Conservation (phyloP, 1,140 invertebrate species). For the Tyrophagus putrescentiae region DNA sequence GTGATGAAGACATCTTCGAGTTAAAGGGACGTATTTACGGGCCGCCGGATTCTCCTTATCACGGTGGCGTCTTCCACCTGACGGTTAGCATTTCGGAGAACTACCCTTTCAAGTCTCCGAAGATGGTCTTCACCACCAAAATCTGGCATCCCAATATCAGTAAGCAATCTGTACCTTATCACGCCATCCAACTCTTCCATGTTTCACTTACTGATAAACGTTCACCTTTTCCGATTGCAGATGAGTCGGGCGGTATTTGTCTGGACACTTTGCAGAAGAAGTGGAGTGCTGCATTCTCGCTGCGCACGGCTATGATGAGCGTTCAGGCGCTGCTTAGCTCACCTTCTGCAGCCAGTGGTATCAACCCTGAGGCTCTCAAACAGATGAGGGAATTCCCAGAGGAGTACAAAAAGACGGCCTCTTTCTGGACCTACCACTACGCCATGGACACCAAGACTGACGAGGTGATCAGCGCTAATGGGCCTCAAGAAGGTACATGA, state of each 20-base stretch:
- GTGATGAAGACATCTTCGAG: too few species aligned
- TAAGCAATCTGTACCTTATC: slow-evolving; percentile 90
- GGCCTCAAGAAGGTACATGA: too few species aligned
- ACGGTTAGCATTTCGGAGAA: slow-evolving; percentile 89
- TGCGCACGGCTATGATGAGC: background rate
- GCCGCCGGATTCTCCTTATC: slow-evolving; percentile 73
- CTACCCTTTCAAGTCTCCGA: slow-evolving; percentile 73
- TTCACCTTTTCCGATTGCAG: too few species aligned
- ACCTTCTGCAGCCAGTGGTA: too few species aligned
- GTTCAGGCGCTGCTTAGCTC: slow-evolving; percentile 74
- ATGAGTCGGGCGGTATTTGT: slow-evolving; percentile 75
- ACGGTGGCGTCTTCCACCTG: slow-evolving; percentile 85
- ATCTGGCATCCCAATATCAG: slow-evolving; percentile 94
- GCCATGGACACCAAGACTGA: slow-evolving; percentile 43
- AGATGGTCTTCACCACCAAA: slow-evolving; percentile 87
- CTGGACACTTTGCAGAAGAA: slow-evolving; percentile 98
- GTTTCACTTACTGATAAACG: too few species aligned
- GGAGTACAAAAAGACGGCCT: slow-evolving; percentile 73
- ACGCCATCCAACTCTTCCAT: too few species aligned
- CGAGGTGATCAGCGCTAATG: too few species aligned
- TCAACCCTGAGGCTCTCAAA: too few species aligned
- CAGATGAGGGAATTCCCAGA: slow-evolving; percentile 78
- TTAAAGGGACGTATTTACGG: slow-evolving; percentile 79
- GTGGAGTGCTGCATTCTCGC: slow-evolving; percentile 89
- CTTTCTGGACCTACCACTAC: slow-evolving; percentile 89